phyloP scores from a whole-genome alignment of 2,888 invertebrate species.

The Trichogramma dendrolimi region DNA sequence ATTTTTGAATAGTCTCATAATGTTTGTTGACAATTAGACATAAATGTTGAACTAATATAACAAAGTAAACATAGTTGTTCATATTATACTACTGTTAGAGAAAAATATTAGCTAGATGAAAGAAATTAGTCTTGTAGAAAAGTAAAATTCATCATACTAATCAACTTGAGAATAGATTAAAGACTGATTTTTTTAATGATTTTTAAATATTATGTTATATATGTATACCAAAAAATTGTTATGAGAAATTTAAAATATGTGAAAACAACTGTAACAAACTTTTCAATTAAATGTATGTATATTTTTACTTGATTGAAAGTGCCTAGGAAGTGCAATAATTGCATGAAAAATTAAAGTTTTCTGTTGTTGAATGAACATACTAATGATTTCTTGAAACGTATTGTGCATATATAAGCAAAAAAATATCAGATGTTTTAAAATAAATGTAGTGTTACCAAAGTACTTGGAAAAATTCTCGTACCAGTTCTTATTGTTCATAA shows the following conservation, averaged over 20 bases:
- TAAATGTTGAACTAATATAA: not conserved
- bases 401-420: too few species aligned
- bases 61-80: not conserved
- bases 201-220: not conserved
- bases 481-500: too few species aligned
- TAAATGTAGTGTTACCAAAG: too few species aligned
- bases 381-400: too few species aligned
- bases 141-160: too few species aligned
- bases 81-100: not conserved
- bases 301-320: constrained; percentile 23
- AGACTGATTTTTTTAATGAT: constrained; percentile 21
- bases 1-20: constrained; percentile 7
- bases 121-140: too few species aligned
- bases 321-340: constrained; percentile 26
- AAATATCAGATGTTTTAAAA: too few species aligned
- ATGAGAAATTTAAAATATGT: too few species aligned
- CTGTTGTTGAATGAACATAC: not conserved
- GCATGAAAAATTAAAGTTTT: constrained; percentile 11
- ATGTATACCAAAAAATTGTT: too few species aligned
- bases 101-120: too few species aligned
- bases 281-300: constrained; percentile 15
- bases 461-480: too few species aligned
- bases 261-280: constrained; percentile 7
- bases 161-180: constrained; percentile 15
- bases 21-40: not conserved